These are phyloP conservation scores for Omphaloscelis lunosa DNA, from an alignment of 2,888 invertebrate species.

Conservation along the genomic window DNA sequence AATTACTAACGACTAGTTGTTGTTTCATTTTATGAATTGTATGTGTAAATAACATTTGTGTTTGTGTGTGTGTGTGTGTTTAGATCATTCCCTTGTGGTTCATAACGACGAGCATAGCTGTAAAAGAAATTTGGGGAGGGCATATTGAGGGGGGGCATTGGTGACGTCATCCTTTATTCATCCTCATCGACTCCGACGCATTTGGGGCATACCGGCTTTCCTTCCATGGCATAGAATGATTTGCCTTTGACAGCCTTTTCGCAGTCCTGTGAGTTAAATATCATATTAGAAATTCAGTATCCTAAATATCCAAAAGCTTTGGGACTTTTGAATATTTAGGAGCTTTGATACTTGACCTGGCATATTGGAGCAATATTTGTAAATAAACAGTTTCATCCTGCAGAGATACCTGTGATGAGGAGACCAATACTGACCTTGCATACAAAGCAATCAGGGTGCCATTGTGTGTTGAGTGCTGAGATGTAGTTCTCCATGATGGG, in stretches of 20 bases:
- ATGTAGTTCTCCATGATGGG: constrained; percentile 99
- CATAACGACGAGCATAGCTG: constrained; percentile 87
- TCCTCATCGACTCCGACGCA: constrained; percentile 98
- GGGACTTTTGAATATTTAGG: constrained; percentile 64
- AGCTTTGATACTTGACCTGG: constrained; percentile 83
- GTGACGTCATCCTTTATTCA: constrained; percentile 88
- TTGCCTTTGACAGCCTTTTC: constrained; percentile 97
- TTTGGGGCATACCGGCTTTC: constrained; percentile 98
- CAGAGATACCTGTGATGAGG: constrained; percentile 38
- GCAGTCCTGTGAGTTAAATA: constrained; percentile 94
- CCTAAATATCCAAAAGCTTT: constrained; percentile 64
- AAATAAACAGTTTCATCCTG: constrained; percentile 28
- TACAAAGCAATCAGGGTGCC: constrained; percentile 99
- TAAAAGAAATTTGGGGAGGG: constrained; percentile 86
- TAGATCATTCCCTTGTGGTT: constrained; percentile 73
- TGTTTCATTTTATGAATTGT: constrained; percentile 70
- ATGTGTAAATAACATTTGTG: constrained; percentile 76
- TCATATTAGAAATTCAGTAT: constrained; percentile 66
- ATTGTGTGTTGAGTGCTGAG: constrained; percentile 98
- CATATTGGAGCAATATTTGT: constrained; percentile 59
- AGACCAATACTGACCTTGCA: constrained; percentile 96
- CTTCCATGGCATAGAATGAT: constrained; percentile 99
- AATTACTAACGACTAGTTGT: constrained; percentile 78
- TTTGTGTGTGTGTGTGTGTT: constrained; percentile 74
- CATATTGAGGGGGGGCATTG: constrained; percentile 78